Evolutionary conservation across 1,140 invertebrate species (phyloP).

Genomic region (Cotesia chilonis): DNA sequence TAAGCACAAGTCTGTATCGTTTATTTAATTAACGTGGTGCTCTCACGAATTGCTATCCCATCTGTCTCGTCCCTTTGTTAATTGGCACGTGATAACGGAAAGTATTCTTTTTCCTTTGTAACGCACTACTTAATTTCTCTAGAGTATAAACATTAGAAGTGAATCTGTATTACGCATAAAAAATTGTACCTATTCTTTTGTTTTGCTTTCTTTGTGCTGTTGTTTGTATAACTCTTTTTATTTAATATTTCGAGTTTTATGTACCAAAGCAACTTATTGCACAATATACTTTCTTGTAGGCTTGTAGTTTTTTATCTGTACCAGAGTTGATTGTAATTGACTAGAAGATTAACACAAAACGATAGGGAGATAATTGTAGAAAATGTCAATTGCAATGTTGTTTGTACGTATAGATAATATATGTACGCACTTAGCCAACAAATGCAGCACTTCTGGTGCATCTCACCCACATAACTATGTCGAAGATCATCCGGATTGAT

Average conservation of each 20-base stretch:
- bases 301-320: conserved; percentile 29
- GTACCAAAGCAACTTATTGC: no score
- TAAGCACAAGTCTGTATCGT: conserved; percentile 16
- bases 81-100: conserved; percentile 33
- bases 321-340: conserved; percentile 40
- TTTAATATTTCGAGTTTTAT: no score
- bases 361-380: conserved; percentile 36
- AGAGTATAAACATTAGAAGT: not conserved
- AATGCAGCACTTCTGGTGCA: conserved; percentile 2
- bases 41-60: not conserved
- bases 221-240: no score
- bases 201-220: no score
- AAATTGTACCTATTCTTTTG: not conserved
- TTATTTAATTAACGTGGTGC: conserved; percentile 35
- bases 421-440: not conserved
- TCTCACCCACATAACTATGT: not conserved
- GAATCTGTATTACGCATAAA: not conserved
- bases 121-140: conserved; percentile 16
- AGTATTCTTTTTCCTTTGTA: conserved; percentile 2
- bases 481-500: conserved; percentile 28
- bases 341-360: conserved; percentile 36
- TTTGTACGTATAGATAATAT: conserved; percentile 8
- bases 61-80: conserved; percentile 30
- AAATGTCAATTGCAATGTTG: not conserved
- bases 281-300: not conserved